Base-by-base conservation (phyloP, 2,888 invertebrate species). In the Deilephila porcellus region DNA sequence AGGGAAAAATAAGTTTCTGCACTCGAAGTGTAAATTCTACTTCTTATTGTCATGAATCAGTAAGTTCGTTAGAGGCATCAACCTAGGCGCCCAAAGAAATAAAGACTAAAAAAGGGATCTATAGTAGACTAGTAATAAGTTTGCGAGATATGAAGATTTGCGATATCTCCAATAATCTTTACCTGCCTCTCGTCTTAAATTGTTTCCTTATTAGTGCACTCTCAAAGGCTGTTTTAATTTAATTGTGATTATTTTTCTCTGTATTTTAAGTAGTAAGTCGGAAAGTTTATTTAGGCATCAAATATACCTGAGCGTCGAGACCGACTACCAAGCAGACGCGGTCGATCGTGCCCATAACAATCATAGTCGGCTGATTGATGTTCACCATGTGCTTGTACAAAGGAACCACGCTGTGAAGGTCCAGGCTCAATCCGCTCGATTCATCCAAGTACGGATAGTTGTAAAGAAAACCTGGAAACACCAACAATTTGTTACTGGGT, bases 331-430 rank as follows among this genome's bases (percentile, higher is more conserved):
- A 95, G 79, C 97, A 95, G 0, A 97, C 96, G 11, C 94, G 91
- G 60, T 95, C 95, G 0, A 97, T 96, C 34, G 98, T 91, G 0
- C 98, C 98, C 83, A 98, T 95, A 72, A 98, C 93, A 14, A 96
- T 92, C 96, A 98, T 96, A 7, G 96, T 96, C 0, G 97, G 97
- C 81, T 96, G 95, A 72, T 96, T 94, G 64, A 97, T 96, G 88
- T 98, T 97, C 73, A 98, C 95, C 84, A 97, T 92, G 85, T 98
- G 97, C 81, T 96, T 96, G 91, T 97, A 97, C 4, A 98, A 91
- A 0, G 97, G 97, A 20, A 93, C 91, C 45, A 98, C 96, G 74
- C 83, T 96, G 90, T 81, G 96, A 93, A 81, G 94, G 8, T 95
- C 90, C 0, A 97, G 88, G 0, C 83, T 89, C 71, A 97, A 91